Evolutionary conservation across 2,113 vertebrate species (phyloP).

Genomic region (Vireo altiloquus): DNA sequence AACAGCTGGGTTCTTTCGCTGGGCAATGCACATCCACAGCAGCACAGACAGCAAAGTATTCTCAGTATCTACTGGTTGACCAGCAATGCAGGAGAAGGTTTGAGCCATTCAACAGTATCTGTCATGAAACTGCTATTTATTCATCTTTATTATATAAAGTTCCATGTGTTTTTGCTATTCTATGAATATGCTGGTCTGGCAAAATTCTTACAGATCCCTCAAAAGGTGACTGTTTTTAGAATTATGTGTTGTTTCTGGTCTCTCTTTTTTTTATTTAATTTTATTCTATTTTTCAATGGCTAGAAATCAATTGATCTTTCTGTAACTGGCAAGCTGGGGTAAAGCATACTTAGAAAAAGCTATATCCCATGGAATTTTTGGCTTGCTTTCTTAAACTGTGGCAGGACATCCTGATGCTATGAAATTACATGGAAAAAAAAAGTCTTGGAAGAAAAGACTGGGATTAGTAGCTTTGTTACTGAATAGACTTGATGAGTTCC

Average conservation of each 20-base stretch:
- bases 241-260: constrained; percentile 59
- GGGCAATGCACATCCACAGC: neutral
- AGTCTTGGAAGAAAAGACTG: constrained; percentile 41
- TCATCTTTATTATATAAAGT: constrained; percentile 27
- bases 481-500: constrained; percentile 43
- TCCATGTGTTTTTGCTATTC: constrained; percentile 63
- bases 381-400: constrained; percentile 39
- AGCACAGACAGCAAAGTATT: neutral
- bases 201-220: constrained; percentile 23
- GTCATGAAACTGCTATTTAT: constrained; percentile 38
- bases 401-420: constrained; percentile 65
- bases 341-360: constrained; percentile 39
- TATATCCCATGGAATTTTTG: constrained; percentile 57
- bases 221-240: constrained; percentile 51
- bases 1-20: neutral
- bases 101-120: constrained; percentile 9
- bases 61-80: neutral
- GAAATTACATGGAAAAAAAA: constrained; percentile 48
- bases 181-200: constrained; percentile 1
- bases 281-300: constrained; percentile 26
- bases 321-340: constrained; percentile 15
- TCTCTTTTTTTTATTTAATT: neutral
- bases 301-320: constrained; percentile 51
- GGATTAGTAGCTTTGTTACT: constrained; percentile 53
- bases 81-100: neutral